Conservation (phyloP, 2,113 vertebrate genomes). For the Crotalus helleri region DNA sequence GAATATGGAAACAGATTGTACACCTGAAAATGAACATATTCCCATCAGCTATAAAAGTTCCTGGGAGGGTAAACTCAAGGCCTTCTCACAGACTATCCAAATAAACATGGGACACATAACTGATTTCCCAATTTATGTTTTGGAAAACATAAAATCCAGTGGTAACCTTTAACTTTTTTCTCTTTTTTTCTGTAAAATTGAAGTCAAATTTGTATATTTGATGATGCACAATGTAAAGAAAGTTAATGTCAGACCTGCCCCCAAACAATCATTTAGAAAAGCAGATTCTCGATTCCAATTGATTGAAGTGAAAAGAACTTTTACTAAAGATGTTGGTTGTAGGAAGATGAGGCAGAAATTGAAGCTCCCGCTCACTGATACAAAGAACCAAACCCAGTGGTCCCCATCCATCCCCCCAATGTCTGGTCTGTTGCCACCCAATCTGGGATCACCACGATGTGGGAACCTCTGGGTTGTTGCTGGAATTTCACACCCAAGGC, state of each 20-base stretch:
- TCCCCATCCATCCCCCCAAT: too few species aligned
- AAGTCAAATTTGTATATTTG: not conserved
- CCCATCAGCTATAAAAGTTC: not conserved
- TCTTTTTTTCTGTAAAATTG: not conserved
- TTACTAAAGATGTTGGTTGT: too few species aligned
- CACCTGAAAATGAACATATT: not conserved
- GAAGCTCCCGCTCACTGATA: too few species aligned
- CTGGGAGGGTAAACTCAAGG: not conserved
- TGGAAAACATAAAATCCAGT: not conserved
- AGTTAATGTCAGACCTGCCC: not conserved
- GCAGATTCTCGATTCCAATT: too few species aligned
- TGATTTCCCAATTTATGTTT: not conserved
- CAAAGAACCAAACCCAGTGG: too few species aligned
- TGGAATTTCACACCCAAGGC: too few species aligned
- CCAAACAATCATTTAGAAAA: too few species aligned
- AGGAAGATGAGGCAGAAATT: too few species aligned
- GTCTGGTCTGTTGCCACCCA: too few species aligned
- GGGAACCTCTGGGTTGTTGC: too few species aligned
- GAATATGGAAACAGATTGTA: not conserved
- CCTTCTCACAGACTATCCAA: not conserved
- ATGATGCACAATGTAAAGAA: not conserved
- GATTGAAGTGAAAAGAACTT: too few species aligned
- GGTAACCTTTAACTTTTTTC: not conserved
- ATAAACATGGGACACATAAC: not conserved
- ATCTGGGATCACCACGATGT: too few species aligned